These are phyloP conservation scores for Zoanthus sociatus DNA, from an alignment of 92 coral and sea anemone genomes.

Conservation along the genomic window DNA sequence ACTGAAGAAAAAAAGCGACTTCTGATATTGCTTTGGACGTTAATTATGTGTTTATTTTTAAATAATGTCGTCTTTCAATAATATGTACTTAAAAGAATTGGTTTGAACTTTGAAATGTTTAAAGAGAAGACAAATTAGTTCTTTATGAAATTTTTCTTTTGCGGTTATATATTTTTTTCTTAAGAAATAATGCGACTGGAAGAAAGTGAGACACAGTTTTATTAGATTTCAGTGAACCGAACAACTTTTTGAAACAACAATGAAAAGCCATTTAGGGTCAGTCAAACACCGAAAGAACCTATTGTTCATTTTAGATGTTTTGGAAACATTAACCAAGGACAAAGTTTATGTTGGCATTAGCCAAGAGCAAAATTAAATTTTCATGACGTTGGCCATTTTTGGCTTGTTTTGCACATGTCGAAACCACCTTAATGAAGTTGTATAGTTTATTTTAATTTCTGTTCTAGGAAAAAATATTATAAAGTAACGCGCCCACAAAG, in stretches of 20 bases:
- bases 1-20: neutral
- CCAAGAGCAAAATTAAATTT: constrained; percentile 17
- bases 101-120: neutral
- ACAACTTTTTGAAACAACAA: neutral
- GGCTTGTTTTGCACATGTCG: neutral
- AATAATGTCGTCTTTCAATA: constrained; percentile 3
- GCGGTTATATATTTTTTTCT: neutral
- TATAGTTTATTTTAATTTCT: neutral
- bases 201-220: neutral
- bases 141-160: neutral
- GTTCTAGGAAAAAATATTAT: neutral
- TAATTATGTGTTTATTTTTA: neutral
- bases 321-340: constrained; percentile 10
- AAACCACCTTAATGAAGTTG: neutral
- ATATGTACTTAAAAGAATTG: neutral
- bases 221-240: neutral
- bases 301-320: constrained; percentile 22
- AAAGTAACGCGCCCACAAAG: neutral
- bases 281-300: neutral
- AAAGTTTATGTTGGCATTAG: neutral
- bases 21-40: neutral
- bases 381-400: neutral
- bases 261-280: neutral
- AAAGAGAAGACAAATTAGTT: neutral
- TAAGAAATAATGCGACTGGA: neutral